Evolutionary conservation across 2,113 vertebrate genomes (phyloP).

Genomic region (Passerina amoena): DNA sequence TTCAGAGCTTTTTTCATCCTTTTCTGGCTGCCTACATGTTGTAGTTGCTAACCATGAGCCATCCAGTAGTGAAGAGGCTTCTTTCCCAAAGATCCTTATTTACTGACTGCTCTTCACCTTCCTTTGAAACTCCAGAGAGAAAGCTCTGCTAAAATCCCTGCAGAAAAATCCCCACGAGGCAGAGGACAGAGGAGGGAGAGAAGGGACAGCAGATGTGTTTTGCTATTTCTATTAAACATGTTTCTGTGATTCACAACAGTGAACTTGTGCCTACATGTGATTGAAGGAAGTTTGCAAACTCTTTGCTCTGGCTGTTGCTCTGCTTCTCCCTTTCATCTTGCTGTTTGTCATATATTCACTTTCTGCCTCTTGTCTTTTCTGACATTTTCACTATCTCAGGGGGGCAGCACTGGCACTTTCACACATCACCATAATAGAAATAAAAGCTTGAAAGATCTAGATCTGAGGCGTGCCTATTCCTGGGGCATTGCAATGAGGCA

Average conservation of each 20-base stretch:
- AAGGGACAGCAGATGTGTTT: neutral
- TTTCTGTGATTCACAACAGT: conserved; percentile 5
- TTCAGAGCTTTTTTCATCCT: neutral
- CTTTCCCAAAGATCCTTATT: neutral
- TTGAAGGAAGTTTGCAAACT: conserved; percentile 26
- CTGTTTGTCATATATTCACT: conserved; percentile 12
- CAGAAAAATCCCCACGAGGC: neutral
- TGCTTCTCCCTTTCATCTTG: conserved; percentile 12
- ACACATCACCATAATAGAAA: conserved; percentile 38
- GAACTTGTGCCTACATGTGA: neutral
- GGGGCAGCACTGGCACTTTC: conserved; percentile 11
- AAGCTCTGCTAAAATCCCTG: neutral
- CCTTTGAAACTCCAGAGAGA: neutral
- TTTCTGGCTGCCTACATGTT: neutral
- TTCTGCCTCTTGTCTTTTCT: conserved; percentile 39
- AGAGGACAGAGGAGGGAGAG: neutral
- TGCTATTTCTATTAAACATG: neutral
- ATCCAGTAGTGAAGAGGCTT: neutral
- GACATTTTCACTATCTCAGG: conserved; percentile 26
- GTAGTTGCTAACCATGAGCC: neutral
- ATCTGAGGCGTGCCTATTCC: conserved; percentile 40
- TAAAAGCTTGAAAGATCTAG: conserved; percentile 32
- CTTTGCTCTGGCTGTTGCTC: conserved; percentile 9
- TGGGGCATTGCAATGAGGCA: neutral
- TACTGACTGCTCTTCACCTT: neutral